Conservation (phyloP, 2,797 vertebrate genomes). For the Bryconaethiops microstoma region DNA sequence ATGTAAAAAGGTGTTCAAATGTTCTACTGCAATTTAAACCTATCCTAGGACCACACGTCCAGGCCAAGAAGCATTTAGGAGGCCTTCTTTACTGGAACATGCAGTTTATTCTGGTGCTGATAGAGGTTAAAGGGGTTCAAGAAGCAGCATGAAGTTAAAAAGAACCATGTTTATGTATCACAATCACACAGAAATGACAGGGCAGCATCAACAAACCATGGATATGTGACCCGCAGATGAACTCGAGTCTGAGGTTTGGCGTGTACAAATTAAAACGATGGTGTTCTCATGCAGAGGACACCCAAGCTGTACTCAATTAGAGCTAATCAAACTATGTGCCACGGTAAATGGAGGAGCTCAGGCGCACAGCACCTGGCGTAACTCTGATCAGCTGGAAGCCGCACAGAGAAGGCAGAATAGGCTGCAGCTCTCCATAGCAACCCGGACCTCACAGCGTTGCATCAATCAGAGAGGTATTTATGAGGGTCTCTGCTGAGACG, state of each 20-base stretch:
- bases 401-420: conserved; percentile 8
- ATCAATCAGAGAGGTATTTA: conserved; percentile 63
- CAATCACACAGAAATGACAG: not conserved
- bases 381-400: conserved; percentile 36
- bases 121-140: too few species aligned
- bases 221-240: conserved; percentile 11
- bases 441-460: conserved; percentile 54
- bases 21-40: too few species aligned
- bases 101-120: too few species aligned
- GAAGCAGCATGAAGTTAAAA: not conserved
- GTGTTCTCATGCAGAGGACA: conserved; percentile 35
- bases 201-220: not conserved
- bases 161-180: not conserved
- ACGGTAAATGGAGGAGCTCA: conserved; percentile 43
- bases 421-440: conserved; percentile 38
- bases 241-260: conserved; percentile 11
- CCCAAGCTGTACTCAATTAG: conserved; percentile 47
- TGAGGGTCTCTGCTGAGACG: conserved; percentile 41
- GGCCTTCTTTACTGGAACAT: too few species aligned
- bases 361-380: conserved; percentile 51
- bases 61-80: too few species aligned
- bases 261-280: conserved; percentile 10
- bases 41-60: too few species aligned
- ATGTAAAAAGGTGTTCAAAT: too few species aligned
- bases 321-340: conserved; percentile 40